phyloP scores from a whole-genome alignment of 2,888 invertebrate species.

The Ommatoiulus sabulosus region DNA sequence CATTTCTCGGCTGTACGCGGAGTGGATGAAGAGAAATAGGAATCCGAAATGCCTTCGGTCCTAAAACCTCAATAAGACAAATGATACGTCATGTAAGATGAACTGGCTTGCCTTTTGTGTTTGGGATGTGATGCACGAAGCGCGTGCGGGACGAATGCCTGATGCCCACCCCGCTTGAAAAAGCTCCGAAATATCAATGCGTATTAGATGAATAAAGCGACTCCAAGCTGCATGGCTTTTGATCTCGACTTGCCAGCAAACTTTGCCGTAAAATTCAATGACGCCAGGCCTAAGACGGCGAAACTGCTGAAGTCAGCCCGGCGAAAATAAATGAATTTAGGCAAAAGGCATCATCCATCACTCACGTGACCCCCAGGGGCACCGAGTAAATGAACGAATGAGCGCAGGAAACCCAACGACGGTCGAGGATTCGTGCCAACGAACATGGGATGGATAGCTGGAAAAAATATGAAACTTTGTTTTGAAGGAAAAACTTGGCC shows the following conservation, averaged over 20 bases:
- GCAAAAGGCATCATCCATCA: conserved; percentile 14
- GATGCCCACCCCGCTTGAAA: neutral
- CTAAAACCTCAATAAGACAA: conserved; percentile 28
- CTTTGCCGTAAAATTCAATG: conserved; percentile 27
- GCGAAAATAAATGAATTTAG: conserved; percentile 28
- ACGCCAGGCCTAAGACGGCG: neutral
- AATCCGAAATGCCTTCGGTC: conserved; percentile 27
- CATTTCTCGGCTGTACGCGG: conserved; percentile 2
- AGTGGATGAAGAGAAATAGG: conserved; percentile 28
- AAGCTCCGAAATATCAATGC: conserved; percentile 12
- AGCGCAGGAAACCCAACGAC: neutral
- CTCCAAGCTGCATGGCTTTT: conserved; percentile 3
- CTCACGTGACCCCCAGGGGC: conserved; percentile 34
- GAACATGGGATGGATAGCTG: too few species aligned
- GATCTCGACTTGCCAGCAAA: conserved; percentile 6
- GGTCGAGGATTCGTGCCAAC: too few species aligned
- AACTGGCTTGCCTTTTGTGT: conserved; percentile 11
- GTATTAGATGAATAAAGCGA: conserved; percentile 28
- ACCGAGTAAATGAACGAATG: neutral
- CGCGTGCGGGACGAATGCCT: neutral
- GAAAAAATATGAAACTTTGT: neutral
- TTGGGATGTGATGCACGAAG: conserved; percentile 17
- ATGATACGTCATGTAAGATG: conserved; percentile 28
- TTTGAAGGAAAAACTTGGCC: neutral
- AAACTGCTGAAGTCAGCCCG: conserved; percentile 4